Percentiles rank a stretch among this genome's conserved stretches.
phyloP scores from a whole-genome alignment of 2,113 vertebrate species.

The Sander vitreus region DNA sequence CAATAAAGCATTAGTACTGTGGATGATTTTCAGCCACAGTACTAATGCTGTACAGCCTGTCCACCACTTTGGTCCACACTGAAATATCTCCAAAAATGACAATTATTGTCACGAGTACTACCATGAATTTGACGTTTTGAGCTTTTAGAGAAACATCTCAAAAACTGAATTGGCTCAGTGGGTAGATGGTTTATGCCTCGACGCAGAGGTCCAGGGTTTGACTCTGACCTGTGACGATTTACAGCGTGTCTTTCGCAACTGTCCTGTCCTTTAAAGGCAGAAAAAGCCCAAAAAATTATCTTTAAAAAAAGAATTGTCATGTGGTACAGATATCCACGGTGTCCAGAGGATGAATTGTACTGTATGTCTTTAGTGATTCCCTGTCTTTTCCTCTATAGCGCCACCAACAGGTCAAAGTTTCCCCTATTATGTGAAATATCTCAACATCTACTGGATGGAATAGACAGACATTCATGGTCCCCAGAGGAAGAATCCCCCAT shows the following conservation, averaged over 20 bases:
- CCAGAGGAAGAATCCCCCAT: no score
- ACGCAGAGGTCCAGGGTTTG: no score
- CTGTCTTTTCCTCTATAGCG: background rate
- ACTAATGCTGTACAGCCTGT: no score
- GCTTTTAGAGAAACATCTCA: background rate
- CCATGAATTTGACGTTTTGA: background rate
- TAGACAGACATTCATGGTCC: background rate
- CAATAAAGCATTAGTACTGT: no score
- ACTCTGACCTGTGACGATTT: no score
- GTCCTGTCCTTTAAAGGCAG: no score
- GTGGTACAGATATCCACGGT: background rate
- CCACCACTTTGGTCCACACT: background rate
- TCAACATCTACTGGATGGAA: background rate
- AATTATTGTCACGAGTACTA: no score
- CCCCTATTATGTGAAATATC: background rate
- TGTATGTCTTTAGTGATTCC: no score
- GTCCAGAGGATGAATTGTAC: background rate
- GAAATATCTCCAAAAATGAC: background rate
- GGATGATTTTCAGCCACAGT: no score
- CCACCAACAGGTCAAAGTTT: background rate
- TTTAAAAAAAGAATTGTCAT: background rate
- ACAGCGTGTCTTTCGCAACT: no score
- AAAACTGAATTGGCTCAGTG: background rate
- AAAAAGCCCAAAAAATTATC: no score
- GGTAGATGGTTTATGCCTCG: no score